A percentile compares a stretch with the other conserved stretches of the same genome.
These are phyloP conservation scores for Orchesellides sinensis DNA, from an alignment of 2,888 invertebrate genomes.

Conservation along the genomic window DNA sequence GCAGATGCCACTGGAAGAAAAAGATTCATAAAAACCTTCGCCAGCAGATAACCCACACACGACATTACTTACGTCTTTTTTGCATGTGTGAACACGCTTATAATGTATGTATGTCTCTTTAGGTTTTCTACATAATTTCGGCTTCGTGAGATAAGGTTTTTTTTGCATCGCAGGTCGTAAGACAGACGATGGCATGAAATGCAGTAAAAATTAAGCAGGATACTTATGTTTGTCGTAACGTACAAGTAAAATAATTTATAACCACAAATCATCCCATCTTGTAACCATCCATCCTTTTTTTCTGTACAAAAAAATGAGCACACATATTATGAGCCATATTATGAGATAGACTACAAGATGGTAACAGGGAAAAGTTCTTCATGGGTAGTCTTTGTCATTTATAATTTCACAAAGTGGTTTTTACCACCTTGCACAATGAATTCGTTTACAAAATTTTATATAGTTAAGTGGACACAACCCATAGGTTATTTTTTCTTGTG, in stretches of 20 bases:
- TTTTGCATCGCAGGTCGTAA: conserved; percentile 35
- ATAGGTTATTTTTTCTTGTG: conserved; percentile 25
- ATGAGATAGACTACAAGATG: conserved; percentile 41
- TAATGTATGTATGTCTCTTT: background rate
- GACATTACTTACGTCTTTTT: background rate
- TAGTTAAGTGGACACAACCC: conserved; percentile 49
- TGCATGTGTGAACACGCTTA: background rate
- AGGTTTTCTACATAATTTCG: conserved; percentile 7
- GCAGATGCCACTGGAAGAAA: conserved; percentile 10
- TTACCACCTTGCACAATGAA: conserved; percentile 62
- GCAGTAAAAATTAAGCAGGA: conserved; percentile 54
- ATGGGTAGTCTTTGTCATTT: conserved; percentile 66
- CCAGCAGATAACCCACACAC: background rate
- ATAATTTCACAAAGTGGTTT: conserved; percentile 65
- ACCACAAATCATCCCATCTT: conserved; percentile 61
- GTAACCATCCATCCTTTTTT: conserved; percentile 45
- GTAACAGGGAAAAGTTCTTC: conserved; percentile 50
- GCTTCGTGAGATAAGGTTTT: conserved; percentile 11
- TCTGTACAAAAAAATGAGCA: background rate
- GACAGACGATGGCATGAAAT: conserved; percentile 33
- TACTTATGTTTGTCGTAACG: conserved; percentile 38
- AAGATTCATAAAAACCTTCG: conserved; percentile 11
- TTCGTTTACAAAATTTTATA: conserved; percentile 55
- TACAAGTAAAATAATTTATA: conserved; percentile 56
- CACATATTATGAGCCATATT: background rate